Evolutionary conservation across 2,113 vertebrate species (phyloP), one percentile per base, ranked within the genome.

Genomic region (Girardinichthys multiradiatus): DNA sequence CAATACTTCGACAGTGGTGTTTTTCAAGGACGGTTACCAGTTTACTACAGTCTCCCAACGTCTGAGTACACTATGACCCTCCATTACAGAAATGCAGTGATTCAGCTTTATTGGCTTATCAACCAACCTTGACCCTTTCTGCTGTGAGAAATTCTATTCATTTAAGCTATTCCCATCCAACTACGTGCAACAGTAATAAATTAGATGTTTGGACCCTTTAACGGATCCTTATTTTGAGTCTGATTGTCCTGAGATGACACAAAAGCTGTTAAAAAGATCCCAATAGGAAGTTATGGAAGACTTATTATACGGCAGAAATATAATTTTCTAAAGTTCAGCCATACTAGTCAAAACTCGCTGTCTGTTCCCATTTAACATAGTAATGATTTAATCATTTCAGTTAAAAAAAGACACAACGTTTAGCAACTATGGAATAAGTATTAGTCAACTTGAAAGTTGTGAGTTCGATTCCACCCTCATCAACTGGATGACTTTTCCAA

Each of bases 31-130:
- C 87, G 79, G 81, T 89, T 74, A 85, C 83, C 60, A 65, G 79
- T 83, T 78, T 79, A 78, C 77, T 69, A 62, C 75, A 60, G 29
- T 72, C 61, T 77, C 54, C 45, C 12, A 59, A 64, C 48, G 12
- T 77, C 76, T 74, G 72, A 80, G 77, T 89, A 74, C 78, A 80
- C 65, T 11, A 64, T 29, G 81, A 88, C 84, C 79, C 80, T 66
- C 70, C 68, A 83, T 92, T 68, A 63, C 70, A 80, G 84, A 79
- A 57, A 74, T 9, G 62, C 86, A 86, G 84, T 90, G 87, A 91
- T 88, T 93, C 85, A 86, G 81, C 86, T 88, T 92, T 89, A 93
- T 89, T 86, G 79, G 84, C 86, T 92, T 89, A 90, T 74, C 67
- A 76, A 33, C 68, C 77, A 78, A 85, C 85, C 89, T 90, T 91